phyloP scores from a whole-genome alignment of 2,113 vertebrate species.

The Numida meleagris region DNA sequence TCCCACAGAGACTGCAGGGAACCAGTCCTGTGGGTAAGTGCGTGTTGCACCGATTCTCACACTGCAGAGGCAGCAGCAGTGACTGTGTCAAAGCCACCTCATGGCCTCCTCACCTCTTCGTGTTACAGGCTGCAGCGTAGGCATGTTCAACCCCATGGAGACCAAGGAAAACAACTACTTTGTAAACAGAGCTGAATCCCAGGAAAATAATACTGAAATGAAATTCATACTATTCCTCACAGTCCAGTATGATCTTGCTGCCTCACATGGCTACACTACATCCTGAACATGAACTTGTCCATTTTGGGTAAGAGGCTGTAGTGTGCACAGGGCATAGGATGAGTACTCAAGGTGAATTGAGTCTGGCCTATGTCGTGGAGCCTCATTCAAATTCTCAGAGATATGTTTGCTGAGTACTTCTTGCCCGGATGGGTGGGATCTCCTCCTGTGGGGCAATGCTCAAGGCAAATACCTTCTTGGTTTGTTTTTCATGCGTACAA shows the following conservation, averaged over 20 bases:
- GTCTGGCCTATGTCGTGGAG: neutral
- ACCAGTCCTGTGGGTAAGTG: fast-evolving
- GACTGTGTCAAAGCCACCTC: neutral
- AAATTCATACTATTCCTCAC: neutral
- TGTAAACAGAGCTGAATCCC: neutral
- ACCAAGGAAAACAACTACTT: neutral
- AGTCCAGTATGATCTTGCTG: neutral
- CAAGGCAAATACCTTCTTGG: neutral
- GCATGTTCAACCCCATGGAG: neutral
- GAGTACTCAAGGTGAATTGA: fast-evolving
- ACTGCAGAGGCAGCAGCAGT: fast-evolving
- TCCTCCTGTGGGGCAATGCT: neutral
- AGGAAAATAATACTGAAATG: neutral
- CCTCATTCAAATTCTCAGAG: neutral
- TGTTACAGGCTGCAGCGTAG: fast-evolving
- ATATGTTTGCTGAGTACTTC: fast-evolving
- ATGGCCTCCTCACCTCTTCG: neutral
- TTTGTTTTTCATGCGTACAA: fast-evolving
- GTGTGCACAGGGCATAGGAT: fast-evolving
- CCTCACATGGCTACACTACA: neutral
- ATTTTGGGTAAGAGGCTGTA: neutral
- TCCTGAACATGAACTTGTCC: fast-evolving
- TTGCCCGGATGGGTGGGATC: neutral
- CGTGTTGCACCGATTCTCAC: fast-evolving
- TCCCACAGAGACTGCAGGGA: neutral